Evolutionary conservation across 2,113 vertebrate species (phyloP).

Genomic region (Gymnarchus niloticus): DNA sequence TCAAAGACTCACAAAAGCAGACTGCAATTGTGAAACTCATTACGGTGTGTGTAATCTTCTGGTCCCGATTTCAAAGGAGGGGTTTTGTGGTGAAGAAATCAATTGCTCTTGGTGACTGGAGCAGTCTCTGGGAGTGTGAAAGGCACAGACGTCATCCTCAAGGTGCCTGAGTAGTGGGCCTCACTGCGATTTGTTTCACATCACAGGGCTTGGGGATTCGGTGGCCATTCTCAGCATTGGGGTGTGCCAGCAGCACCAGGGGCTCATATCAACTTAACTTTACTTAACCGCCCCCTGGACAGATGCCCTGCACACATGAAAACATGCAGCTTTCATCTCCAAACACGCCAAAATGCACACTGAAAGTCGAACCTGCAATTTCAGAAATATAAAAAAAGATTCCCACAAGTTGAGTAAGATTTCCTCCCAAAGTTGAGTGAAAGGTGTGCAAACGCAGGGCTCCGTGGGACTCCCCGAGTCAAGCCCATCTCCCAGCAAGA

Average conservation of each 20-base stretch:
- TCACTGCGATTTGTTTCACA: not conserved
- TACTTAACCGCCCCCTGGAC: not conserved
- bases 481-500: not conserved
- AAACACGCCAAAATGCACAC: not conserved
- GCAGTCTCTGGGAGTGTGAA: not conserved
- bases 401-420: not conserved
- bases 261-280: too few relatives aligned
- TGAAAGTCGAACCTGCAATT: not conserved
- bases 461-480: not conserved
- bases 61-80: not conserved
- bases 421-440: not conserved
- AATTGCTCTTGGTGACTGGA: not conserved
- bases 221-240: too few relatives aligned
- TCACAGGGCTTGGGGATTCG: not conserved
- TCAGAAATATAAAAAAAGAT: not conserved
- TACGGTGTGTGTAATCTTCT: not conserved
- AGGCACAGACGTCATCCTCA: too few relatives aligned
- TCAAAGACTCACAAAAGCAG: constrained; percentile 15
- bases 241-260: too few relatives aligned
- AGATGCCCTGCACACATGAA: not conserved
- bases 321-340: not conserved
- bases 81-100: not conserved
- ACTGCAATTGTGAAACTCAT: not conserved
- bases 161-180: not conserved
- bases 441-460: not conserved